A percentile compares a stretch with the other conserved stretches of the same genome.
Conservation (phyloP, 2,888 invertebrate species). For the Eristalis intricaria region DNA sequence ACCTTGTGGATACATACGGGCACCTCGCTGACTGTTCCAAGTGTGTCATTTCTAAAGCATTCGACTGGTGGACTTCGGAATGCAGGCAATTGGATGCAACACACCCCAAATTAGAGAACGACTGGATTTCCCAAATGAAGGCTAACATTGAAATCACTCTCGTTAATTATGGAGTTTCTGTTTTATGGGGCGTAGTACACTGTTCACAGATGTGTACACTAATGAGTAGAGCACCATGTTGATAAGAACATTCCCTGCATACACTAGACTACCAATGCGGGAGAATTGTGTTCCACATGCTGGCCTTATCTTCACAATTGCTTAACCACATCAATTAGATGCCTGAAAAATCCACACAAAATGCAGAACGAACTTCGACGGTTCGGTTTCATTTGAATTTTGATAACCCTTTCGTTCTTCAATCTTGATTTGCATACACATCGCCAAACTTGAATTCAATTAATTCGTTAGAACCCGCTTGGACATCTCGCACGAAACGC, state of each 20-base stretch:
- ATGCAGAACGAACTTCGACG: not conserved
- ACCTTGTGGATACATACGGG: not conserved
- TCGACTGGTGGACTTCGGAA: not conserved
- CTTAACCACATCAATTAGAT: not conserved
- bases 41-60: not conserved
- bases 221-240: not conserved
- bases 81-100: not conserved
- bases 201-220: not conserved
- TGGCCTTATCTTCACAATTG: not conserved
- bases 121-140: not conserved
- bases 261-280: not conserved
- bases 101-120: not conserved
- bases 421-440: conserved; percentile 28
- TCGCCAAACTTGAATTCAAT: conserved; percentile 26
- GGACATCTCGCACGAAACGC: conserved; percentile 1
- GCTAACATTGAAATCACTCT: too few relatives aligned
- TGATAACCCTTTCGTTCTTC: conserved; percentile 27
- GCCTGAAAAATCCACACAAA: not conserved
- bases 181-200: not conserved
- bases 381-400: conserved; percentile 15
- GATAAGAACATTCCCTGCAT: not conserved
- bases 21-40: not conserved
- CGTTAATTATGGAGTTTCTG: not conserved
- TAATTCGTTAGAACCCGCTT: conserved; percentile 33
- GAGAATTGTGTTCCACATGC: not conserved